Evolutionary conservation across 1,140 invertebrate species (phyloP).

Genomic region (Apolygus lucorum): DNA sequence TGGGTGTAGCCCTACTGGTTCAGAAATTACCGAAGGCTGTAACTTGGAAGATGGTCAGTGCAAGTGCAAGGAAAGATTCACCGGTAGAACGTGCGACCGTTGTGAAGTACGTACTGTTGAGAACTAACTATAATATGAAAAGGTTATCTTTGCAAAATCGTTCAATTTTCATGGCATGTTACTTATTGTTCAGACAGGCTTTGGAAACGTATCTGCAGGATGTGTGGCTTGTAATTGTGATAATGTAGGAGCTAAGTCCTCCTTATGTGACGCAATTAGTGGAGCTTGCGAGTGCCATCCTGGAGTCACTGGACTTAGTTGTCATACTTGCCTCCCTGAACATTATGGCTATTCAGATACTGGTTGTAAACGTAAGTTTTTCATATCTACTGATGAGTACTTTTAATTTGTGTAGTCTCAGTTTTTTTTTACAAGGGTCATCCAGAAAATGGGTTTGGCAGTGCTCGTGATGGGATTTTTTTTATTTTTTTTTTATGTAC

Average conservation of each 20-base stretch:
- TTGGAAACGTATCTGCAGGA: conserved; percentile 55
- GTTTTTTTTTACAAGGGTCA: too few species aligned
- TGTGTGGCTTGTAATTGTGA: conserved; percentile 65
- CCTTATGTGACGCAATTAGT: conserved; percentile 58
- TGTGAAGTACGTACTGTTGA: conserved; percentile 67
- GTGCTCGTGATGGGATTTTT: background rate
- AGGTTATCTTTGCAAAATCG: too few species aligned
- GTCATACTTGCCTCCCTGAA: conserved; percentile 38
- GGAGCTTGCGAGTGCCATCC: conserved; percentile 67
- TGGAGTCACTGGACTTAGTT: conserved; percentile 46
- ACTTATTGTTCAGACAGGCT: conserved; percentile 39
- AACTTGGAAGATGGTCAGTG: conserved; percentile 82
- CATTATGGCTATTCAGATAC: conserved; percentile 46
- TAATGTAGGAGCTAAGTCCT: conserved; percentile 54
- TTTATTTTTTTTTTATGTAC: background rate
- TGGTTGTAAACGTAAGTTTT: conserved; percentile 47
- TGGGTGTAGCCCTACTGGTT: conserved; percentile 63
- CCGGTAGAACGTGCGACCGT: conserved; percentile 74
- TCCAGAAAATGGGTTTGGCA: too few species aligned
- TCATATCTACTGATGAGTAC: too few species aligned
- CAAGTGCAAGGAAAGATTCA: conserved; percentile 68
- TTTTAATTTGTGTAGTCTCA: too few species aligned
- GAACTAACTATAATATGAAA: too few species aligned
- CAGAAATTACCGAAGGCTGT: conserved; percentile 61
- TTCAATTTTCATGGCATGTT: too few species aligned